These are phyloP conservation scores for Elaphurus davidianus DNA, from an alignment of 2,113 vertebrate species.

Conservation along the genomic window DNA sequence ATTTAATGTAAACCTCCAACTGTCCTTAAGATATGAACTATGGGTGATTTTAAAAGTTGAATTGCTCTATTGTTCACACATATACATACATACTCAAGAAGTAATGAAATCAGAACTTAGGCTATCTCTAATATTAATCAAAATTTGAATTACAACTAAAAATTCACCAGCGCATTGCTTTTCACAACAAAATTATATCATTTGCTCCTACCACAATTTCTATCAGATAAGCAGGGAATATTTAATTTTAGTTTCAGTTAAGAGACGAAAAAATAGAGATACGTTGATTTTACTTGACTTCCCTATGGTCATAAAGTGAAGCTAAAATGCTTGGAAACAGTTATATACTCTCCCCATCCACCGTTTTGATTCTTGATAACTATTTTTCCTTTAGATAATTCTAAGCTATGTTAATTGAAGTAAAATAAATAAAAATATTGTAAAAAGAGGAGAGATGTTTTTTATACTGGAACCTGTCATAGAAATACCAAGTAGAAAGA, in stretches of 20 bases:
- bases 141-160: not conserved
- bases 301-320: not conserved
- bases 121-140: not conserved
- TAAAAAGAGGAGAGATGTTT: not conserved
- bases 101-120: not conserved
- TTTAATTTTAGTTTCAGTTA: not conserved
- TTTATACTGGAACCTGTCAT: not conserved
- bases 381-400: not conserved
- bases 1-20: not conserved
- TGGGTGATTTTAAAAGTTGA: not conserved
- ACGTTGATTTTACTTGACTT: not conserved
- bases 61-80: not conserved
- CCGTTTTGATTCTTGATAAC: not conserved
- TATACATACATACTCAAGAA: not conserved
- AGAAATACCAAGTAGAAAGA: not conserved
- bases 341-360: not conserved
- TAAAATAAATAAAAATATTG: not conserved
- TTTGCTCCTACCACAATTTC: not conserved
- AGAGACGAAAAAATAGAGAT: not conserved
- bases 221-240: not conserved
- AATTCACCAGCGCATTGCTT: not conserved
- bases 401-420: not conserved
- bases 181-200: not conserved
- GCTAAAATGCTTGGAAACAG: not conserved
- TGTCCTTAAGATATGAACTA: not conserved